Conservation (phyloP, 2,797 vertebrate genomes). For the Poecilia gillii region DNA sequence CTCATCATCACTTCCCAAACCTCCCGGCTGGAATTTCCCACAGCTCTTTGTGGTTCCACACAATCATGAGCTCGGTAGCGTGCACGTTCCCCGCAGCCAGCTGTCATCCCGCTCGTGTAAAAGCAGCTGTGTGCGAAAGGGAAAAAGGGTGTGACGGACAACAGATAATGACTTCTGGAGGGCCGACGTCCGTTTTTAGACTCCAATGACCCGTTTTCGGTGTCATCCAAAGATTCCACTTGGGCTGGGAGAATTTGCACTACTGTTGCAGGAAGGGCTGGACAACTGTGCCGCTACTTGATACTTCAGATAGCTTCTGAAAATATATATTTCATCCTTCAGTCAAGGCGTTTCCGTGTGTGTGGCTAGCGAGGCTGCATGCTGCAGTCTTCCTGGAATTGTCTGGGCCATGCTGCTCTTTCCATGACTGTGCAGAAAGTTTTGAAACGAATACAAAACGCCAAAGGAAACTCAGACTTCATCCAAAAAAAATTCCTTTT, state of each 20-base stretch:
- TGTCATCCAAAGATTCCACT: conserved; percentile 66
- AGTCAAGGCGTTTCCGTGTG: conserved; percentile 55
- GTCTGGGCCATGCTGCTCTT: conserved; percentile 57
- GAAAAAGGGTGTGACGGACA: conserved; percentile 57
- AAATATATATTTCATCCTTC: conserved; percentile 61
- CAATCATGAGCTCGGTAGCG: conserved; percentile 40
- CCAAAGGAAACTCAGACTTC: not conserved
- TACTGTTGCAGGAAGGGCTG: conserved; percentile 56
- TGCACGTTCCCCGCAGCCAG: conserved; percentile 49
- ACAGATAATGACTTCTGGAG: conserved; percentile 58
- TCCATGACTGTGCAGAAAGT: conserved; percentile 56
- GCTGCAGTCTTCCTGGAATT: conserved; percentile 62
- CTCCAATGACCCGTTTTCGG: conserved; percentile 59
- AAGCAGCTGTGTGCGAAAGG: conserved; percentile 61
- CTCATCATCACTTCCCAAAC: conserved; percentile 33
- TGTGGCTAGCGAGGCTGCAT: conserved; percentile 42
- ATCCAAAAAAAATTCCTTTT: not conserved
- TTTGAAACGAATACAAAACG: not conserved
- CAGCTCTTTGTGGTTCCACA: conserved; percentile 25
- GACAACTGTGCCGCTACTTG: conserved; percentile 65
- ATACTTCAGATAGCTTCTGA: conserved; percentile 54
- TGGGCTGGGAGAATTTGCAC: conserved; percentile 50
- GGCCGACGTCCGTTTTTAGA: conserved; percentile 60
- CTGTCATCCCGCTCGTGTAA: conserved; percentile 54
- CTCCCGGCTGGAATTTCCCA: conserved; percentile 62